Evolutionary conservation across 1,140 invertebrate species (phyloP), one percentile per base, ranked within the genome.

Genomic region (Radopholus similis): DNA sequence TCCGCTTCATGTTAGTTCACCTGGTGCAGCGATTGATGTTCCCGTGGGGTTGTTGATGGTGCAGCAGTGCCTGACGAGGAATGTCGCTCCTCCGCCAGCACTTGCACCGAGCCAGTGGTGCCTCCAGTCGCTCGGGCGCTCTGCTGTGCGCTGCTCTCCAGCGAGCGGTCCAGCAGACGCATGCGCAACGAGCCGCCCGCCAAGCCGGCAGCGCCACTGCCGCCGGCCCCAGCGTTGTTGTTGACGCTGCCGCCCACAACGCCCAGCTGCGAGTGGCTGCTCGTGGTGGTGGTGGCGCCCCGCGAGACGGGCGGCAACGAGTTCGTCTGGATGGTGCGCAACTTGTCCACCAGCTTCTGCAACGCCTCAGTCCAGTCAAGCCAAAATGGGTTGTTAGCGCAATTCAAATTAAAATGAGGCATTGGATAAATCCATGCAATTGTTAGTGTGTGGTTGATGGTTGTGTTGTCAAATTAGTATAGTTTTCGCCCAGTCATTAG

Each of bases 311-410:
- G 72, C 32, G 77, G 78, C 15, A 79, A 54, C 32, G 80, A 81
- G n/a, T 62, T 62, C 11, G 77, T 71, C 40, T 81, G 70, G 42
- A 78, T 79, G 40, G 72, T 78, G 34, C 71, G 66, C 56, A 79
- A 32, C 64, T 77, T 76, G 47, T 71, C 74, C 18, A 66, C 77
- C 53, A 80, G 51, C 68, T 78, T 78, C 68, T 70, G 32, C 35
- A n/a, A 54, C 3, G 5, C n/a, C 28, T 30, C 30, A n/a, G 30
- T 32, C 53, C n/a, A 60, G 28, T 6, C 32, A 44, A 60, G 18
- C 21, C 21, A 49, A 49, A 4, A 49, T 26, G 32, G 11, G 49
- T 51, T 11, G 23, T 51, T 51, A 2, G 11, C 26, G 2, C 30
- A 54, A 54, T 32, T 23, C 30, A 49, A 49, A 49, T 26, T 49